These are phyloP conservation scores for Neolamprologus fasciatus DNA, from an alignment of 2,113 vertebrate genomes.

Conservation along the genomic window DNA sequence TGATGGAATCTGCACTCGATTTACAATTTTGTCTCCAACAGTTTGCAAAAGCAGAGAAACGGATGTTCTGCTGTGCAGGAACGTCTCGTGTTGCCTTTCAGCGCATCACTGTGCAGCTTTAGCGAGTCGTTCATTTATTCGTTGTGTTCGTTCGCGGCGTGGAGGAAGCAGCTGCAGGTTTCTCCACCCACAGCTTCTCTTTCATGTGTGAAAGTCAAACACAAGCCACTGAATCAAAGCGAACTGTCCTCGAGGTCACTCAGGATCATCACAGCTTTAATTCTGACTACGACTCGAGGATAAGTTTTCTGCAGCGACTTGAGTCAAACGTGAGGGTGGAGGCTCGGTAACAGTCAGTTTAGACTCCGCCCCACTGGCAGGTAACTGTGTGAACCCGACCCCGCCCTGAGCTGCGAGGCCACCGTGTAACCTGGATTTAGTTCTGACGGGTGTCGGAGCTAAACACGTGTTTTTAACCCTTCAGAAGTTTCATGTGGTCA, in stretches of 20 bases:
- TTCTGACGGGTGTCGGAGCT: not conserved
- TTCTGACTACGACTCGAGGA: not conserved
- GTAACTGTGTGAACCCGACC: not conserved
- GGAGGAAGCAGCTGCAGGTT: not conserved
- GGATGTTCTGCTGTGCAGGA: not conserved
- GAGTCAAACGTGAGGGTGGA: not conserved
- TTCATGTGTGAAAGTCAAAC: not conserved
- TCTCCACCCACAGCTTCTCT: not conserved
- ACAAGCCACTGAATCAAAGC: fast-evolving
- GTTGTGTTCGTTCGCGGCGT: fast-evolving
- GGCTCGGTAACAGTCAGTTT: not conserved
- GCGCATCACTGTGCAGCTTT: not conserved
- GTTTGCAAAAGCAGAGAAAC: not conserved
- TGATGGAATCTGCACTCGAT: fast-evolving
- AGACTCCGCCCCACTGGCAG: not conserved
- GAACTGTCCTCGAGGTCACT: fast-evolving
- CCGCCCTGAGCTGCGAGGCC: not conserved
- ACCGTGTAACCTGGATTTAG: not conserved
- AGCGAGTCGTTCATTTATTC: not conserved
- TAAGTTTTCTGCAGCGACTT: not conserved
- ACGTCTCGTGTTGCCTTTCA: not conserved
- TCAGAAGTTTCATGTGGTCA: not conserved
- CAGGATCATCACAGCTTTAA: not conserved
- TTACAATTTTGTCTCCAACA: not conserved
- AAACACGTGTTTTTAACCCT: not conserved